These are phyloP conservation scores for Garrulus glandarius DNA, from an alignment of 2,797 vertebrate species.

Conservation along the genomic window DNA sequence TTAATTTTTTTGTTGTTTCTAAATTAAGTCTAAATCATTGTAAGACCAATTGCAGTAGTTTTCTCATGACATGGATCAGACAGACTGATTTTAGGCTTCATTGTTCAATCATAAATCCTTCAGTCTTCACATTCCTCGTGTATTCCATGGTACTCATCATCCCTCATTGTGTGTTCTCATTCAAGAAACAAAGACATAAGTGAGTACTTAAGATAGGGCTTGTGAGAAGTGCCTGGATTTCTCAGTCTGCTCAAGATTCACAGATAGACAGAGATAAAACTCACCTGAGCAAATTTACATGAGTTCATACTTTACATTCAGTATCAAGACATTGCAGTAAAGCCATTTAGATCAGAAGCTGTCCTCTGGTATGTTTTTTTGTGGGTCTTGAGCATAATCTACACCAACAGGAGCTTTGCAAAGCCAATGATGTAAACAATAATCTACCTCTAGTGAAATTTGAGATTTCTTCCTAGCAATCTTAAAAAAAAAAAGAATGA, in stretches of 20 bases:
- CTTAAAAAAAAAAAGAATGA: not conserved
- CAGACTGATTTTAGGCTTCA: not conserved
- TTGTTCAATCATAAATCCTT: not conserved
- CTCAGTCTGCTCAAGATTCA: not conserved
- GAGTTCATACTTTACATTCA: accelerated
- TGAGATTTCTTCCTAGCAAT: not conserved
- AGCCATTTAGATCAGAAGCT: not conserved
- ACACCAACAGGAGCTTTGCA: not conserved
- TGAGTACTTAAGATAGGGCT: not conserved
- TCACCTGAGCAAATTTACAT: not conserved
- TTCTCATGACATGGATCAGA: not conserved
- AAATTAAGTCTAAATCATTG: not conserved
- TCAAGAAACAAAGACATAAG: not conserved
- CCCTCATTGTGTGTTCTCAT: not conserved
- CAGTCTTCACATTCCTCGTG: not conserved
- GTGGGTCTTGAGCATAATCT: not conserved
- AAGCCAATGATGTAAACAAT: not conserved
- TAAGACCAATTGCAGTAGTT: not conserved
- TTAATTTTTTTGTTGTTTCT: not conserved
- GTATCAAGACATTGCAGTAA: not conserved
- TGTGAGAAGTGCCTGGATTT: not conserved
- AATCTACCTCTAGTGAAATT: not conserved
- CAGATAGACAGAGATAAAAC: not conserved
- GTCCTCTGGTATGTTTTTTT: not conserved
- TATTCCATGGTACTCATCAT: not conserved